These are phyloP conservation scores for Sceloporus tristichus DNA, from an alignment of 2,113 vertebrate species.

Conservation along the genomic window DNA sequence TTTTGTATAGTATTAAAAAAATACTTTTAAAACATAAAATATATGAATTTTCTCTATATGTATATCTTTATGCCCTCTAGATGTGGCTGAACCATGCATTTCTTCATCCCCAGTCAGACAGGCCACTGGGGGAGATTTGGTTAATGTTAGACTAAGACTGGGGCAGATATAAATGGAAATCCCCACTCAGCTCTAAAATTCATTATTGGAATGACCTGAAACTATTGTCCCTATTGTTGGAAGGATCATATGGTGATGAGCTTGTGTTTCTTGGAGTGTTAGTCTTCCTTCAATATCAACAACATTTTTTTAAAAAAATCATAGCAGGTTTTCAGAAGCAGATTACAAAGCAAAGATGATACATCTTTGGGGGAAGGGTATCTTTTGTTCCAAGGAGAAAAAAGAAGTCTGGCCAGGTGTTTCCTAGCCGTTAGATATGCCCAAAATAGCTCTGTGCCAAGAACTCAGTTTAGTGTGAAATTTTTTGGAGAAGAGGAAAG, in stretches of 20 bases:
- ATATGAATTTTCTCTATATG: too few species aligned
- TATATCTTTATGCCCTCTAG: too few species aligned
- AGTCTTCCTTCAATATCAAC: not conserved
- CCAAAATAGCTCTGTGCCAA: conserved; percentile 2
- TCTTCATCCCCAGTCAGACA: too few species aligned
- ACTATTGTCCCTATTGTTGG: not conserved
- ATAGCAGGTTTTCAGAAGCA: not conserved
- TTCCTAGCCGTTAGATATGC: not conserved
- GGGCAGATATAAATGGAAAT: too few species aligned
- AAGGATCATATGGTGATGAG: not conserved
- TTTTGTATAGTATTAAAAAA: too few species aligned
- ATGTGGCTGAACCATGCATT: too few species aligned
- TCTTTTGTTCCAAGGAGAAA: not conserved
- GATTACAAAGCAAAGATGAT: not conserved
- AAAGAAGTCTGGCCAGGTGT: not conserved
- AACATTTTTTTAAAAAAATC: too few species aligned
- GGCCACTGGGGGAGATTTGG: too few species aligned
- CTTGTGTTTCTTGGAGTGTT: not conserved
- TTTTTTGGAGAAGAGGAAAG: conserved; percentile 2
- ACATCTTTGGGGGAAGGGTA: not conserved
- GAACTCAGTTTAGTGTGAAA: not conserved
- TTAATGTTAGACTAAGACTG: too few species aligned
- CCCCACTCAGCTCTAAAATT: too few species aligned
- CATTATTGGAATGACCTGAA: too few species aligned
- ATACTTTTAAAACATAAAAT: too few species aligned